These are phyloP conservation scores for Sebastes matsubarae DNA, from an alignment of 2,797 vertebrate genomes.

Conservation along the genomic window DNA sequence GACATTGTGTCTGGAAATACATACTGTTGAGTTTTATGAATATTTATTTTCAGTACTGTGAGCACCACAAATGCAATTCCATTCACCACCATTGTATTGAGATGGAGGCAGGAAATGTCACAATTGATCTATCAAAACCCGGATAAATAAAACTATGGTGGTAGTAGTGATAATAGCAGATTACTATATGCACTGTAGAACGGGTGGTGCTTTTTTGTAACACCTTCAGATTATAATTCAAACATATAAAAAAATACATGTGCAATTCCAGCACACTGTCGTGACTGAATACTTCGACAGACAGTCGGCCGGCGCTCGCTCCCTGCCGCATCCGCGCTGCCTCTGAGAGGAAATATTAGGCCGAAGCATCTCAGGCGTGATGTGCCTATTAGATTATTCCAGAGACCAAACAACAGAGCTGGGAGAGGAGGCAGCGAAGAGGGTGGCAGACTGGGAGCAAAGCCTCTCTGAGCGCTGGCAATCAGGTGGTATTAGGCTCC, in stretches of 20 bases:
- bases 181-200: neutral
- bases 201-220: neutral
- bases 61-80: neutral
- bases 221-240: neutral
- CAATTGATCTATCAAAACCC: neutral
- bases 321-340: slow-evolving; percentile 9
- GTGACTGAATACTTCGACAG: slow-evolving; percentile 34
- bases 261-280: slow-evolving; percentile 11
- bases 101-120: neutral
- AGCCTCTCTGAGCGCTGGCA: slow-evolving; percentile 62
- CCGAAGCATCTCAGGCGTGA: slow-evolving; percentile 66
- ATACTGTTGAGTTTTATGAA: neutral
- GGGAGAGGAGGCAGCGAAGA: slow-evolving; percentile 52
- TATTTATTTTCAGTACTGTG: neutral
- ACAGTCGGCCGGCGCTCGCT: slow-evolving; percentile 29
- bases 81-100: neutral
- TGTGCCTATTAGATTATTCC: slow-evolving; percentile 77
- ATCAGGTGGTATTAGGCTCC: slow-evolving; percentile 67
- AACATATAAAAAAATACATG: neutral
- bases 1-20: neutral
- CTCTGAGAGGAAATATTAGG: slow-evolving; percentile 55
- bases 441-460: slow-evolving; percentile 66
- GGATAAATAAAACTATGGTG: neutral
- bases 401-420: slow-evolving; percentile 62
- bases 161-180: neutral